Percentiles rank a stretch among this genome's conserved stretches.
phyloP scores from a whole-genome alignment of 1,140 invertebrate genomes.

The Zaprionus nigranus region DNA sequence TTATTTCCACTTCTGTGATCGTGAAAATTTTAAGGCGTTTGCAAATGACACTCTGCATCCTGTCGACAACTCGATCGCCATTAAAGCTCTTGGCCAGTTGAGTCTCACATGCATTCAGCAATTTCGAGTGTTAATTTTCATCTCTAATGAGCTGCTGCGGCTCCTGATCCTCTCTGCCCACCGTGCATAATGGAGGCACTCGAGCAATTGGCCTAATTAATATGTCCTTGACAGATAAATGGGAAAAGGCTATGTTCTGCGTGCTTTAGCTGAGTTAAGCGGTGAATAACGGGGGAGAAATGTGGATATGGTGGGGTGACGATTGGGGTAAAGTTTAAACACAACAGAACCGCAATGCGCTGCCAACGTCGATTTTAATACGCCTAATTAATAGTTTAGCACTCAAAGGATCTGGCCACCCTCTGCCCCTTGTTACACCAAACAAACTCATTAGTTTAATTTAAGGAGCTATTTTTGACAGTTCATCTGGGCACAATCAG shows the following conservation, averaged over 20 bases:
- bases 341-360: conserved; percentile 63
- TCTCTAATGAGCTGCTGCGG: conserved; percentile 75
- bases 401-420: conserved; percentile 43
- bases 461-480: background rate
- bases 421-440: conserved; percentile 25
- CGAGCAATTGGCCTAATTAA: conserved; percentile 80
- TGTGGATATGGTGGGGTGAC: background rate
- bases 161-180: conserved; percentile 24
- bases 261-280: background rate
- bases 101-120: conserved; percentile 51
- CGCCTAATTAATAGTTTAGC: conserved; percentile 73
- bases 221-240: conserved; percentile 59
- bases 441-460: conserved; percentile 55
- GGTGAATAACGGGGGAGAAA: conserved; percentile 3
- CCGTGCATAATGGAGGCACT: conserved; percentile 66
- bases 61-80: background rate
- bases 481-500: background rate
- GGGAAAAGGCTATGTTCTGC: background rate
- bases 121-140: conserved; percentile 81
- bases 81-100: conserved; percentile 18
- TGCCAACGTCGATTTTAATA: conserved; percentile 73
- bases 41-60: background rate
- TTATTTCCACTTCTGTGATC: too few species aligned
- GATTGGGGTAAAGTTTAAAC: conserved; percentile 17
- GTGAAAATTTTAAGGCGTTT: background rate